Percentiles rank a stretch among this genome's conserved stretches.
phyloP scores from a whole-genome alignment of 1,140 invertebrate species.

The Microplitis mediator region DNA sequence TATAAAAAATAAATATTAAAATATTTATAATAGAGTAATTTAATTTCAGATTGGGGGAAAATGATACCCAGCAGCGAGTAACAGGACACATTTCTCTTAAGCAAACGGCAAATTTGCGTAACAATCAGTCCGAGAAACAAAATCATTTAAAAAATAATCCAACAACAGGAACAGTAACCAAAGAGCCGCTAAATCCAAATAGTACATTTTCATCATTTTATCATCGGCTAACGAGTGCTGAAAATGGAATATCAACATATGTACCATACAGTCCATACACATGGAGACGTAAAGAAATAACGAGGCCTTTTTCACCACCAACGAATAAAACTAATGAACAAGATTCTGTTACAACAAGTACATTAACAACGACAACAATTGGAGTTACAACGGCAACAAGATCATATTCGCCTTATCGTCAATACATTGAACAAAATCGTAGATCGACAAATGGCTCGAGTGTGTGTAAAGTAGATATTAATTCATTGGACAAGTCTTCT shows the following conservation, averaged over 20 bases:
- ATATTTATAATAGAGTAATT: constrained; percentile 15
- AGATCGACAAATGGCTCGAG: constrained; percentile 33
- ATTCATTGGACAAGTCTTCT: constrained; percentile 32
- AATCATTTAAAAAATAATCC: constrained; percentile 44
- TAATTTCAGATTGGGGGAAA: constrained; percentile 51
- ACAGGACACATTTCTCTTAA: constrained; percentile 55
- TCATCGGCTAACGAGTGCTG: constrained; percentile 51
- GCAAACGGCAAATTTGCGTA: constrained; percentile 49
- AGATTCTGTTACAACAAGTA: neutral
- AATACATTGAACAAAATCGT: constrained; percentile 40
- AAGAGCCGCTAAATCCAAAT: constrained; percentile 45
- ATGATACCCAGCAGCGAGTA: constrained; percentile 31
- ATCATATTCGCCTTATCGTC: constrained; percentile 36
- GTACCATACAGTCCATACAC: constrained; percentile 58
- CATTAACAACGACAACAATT: neutral
- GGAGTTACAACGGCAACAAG: constrained; percentile 11
- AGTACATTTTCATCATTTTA: constrained; percentile 38
- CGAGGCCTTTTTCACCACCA: constrained; percentile 50
- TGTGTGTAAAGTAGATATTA: constrained; percentile 24
- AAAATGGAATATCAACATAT: constrained; percentile 48
- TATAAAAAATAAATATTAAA: neutral
- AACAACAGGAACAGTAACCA: constrained; percentile 22
- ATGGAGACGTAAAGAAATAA: constrained; percentile 48
- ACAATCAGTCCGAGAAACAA: constrained; percentile 44
- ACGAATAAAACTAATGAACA: constrained; percentile 19